Conservation (phyloP, 1,140 invertebrate genomes). For the Bombus sibiricus region DNA sequence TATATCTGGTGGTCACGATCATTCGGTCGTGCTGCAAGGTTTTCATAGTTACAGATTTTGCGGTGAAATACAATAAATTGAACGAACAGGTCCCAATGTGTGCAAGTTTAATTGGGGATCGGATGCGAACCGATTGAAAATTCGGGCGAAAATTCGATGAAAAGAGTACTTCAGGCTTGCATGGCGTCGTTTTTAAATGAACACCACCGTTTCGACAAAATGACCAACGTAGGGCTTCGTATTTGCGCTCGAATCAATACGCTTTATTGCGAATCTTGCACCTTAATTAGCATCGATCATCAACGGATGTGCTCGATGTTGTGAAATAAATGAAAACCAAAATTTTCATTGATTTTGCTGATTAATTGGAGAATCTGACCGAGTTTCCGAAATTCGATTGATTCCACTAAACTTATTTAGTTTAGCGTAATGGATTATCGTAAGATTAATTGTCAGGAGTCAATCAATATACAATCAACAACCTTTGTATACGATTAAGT, state of each 20-base stretch:
- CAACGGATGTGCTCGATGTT: neutral
- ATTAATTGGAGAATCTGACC: neutral
- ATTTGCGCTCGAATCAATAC: neutral
- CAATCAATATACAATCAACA: neutral
- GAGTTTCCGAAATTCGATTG: neutral
- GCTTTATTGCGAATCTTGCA: neutral
- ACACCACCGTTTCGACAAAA: neutral
- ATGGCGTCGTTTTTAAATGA: slow-evolving; percentile 31
- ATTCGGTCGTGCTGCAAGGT: neutral
- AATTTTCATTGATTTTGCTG: neutral
- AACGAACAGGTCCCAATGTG: neutral
- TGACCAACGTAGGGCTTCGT: neutral
- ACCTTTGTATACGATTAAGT: neutral
- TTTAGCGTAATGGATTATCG: neutral
- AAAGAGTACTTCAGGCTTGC: slow-evolving; percentile 11
- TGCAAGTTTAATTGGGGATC: slow-evolving; percentile 24
- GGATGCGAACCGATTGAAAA: slow-evolving; percentile 19
- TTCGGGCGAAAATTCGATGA: slow-evolving; percentile 12
- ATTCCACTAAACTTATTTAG: no score
- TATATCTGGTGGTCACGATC: neutral
- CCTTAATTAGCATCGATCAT: slow-evolving; percentile 4
- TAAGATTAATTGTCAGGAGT: neutral
- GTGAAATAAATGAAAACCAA: neutral
- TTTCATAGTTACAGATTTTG: neutral
- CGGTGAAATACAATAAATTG: slow-evolving; percentile 6